phyloP scores from a whole-genome alignment of 2,113 vertebrate genomes.

The Pica pica region DNA sequence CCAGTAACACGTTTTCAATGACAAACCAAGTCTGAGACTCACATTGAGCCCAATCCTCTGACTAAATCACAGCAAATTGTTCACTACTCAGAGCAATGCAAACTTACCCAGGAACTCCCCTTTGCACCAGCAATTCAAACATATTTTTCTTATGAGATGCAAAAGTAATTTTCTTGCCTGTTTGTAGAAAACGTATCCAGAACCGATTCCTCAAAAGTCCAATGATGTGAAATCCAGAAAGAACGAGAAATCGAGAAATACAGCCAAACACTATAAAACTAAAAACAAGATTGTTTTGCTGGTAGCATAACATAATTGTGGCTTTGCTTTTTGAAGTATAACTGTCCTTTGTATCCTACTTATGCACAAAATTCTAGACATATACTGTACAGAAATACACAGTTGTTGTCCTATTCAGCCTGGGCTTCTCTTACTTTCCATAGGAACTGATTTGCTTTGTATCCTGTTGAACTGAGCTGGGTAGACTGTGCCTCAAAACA shows the following conservation, averaged over 20 bases:
- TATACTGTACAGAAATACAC: not conserved
- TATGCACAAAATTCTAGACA: not conserved
- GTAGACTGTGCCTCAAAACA: not conserved
- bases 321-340: not conserved
- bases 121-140: not conserved
- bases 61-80: not conserved
- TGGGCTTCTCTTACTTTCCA: not conserved
- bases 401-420: not conserved
- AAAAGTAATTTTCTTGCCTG: not conserved
- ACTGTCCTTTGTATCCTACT: not conserved
- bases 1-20: not conserved
- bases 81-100: not conserved
- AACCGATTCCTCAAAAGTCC: not conserved
- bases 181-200: not conserved
- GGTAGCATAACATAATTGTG: not conserved
- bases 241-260: not conserved
- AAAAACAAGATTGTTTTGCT: not conserved
- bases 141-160: not conserved
- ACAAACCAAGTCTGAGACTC: not conserved
- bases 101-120: not conserved
- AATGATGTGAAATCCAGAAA: not conserved
- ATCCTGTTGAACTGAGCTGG: not conserved
- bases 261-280: not conserved
- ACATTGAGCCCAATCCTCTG: not conserved
- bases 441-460: not conserved